These are phyloP conservation scores for Pterocles burchelli DNA, from an alignment of 2,113 vertebrate genomes.

Conservation along the genomic window DNA sequence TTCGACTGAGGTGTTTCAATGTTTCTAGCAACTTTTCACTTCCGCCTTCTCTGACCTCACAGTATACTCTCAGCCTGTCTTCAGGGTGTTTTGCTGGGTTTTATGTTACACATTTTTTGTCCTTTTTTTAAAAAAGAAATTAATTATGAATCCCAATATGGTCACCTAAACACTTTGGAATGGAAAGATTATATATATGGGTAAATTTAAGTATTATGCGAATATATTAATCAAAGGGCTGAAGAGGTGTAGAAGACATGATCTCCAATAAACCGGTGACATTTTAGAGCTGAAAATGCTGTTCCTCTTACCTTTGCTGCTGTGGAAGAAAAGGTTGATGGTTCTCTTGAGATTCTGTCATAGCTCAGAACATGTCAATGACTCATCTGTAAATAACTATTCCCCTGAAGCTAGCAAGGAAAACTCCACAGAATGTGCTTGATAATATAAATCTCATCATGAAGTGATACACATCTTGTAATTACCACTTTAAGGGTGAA, in stretches of 20 bases:
- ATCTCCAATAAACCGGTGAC: neutral
- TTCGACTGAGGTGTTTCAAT: neutral
- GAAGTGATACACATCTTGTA: neutral
- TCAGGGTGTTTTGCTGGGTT: neutral
- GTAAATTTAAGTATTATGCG: neutral
- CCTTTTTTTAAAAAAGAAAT: neutral
- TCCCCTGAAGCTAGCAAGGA: constrained; percentile 57
- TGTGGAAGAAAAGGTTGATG: constrained; percentile 63
- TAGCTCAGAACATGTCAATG: constrained; percentile 39
- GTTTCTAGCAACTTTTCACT: neutral
- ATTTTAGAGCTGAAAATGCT: constrained; percentile 11
- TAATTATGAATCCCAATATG: neutral
- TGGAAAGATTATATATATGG: neutral
- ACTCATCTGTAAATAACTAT: constrained; percentile 64
- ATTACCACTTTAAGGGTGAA: constrained; percentile 36
- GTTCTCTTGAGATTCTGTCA: constrained; percentile 44
- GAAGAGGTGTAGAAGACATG: neutral
- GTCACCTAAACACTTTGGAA: neutral
- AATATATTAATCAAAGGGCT: neutral
- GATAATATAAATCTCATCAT: constrained; percentile 59
- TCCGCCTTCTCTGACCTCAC: neutral
- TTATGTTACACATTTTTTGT: neutral
- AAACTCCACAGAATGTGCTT: constrained; percentile 59
- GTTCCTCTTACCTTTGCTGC: constrained; percentile 34
- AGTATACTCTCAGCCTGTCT: neutral